Evolutionary conservation across 2,797 vertebrate species (phyloP).

Genomic region (Trichosurus vulpecula): DNA sequence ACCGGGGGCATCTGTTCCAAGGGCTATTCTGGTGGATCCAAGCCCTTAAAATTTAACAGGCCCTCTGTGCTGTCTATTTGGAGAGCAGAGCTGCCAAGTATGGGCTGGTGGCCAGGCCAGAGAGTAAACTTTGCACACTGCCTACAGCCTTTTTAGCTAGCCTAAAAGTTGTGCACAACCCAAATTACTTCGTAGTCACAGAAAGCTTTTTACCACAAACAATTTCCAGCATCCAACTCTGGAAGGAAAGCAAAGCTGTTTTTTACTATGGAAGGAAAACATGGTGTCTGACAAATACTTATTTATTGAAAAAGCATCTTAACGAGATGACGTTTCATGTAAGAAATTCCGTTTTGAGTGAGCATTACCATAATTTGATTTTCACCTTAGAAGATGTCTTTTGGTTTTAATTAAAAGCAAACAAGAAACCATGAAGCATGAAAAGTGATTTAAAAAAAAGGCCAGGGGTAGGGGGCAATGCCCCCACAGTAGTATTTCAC

Average conservation of each 20-base stretch:
- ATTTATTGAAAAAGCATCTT: neutral
- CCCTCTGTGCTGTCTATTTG: neutral
- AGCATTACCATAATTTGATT: slow-evolving; percentile 34
- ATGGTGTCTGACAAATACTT: neutral
- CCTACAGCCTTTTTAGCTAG: neutral
- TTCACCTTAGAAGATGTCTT: slow-evolving; percentile 57
- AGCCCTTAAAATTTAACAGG: neutral
- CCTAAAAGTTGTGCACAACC: neutral
- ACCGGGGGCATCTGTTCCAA: slow-evolving; percentile 26
- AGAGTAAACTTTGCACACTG: neutral
- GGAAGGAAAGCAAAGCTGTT: neutral
- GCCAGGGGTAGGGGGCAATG: neutral
- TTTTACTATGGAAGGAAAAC: neutral
- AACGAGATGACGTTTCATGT: neutral
- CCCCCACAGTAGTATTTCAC: slow-evolving; percentile 37
- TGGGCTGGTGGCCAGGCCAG: neutral
- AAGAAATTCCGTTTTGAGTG: slow-evolving; percentile 50
- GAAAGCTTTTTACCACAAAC: neutral
- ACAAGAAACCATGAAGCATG: slow-evolving; percentile 1
- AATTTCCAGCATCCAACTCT: neutral
- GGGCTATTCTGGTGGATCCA: neutral
- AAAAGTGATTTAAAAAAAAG: slow-evolving; percentile 49
- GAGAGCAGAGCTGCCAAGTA: neutral
- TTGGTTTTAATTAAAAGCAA: slow-evolving; percentile 8
- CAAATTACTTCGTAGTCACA: neutral